phyloP scores from a whole-genome alignment of 2,113 vertebrate genomes.

The Apaloderma vittatum region DNA sequence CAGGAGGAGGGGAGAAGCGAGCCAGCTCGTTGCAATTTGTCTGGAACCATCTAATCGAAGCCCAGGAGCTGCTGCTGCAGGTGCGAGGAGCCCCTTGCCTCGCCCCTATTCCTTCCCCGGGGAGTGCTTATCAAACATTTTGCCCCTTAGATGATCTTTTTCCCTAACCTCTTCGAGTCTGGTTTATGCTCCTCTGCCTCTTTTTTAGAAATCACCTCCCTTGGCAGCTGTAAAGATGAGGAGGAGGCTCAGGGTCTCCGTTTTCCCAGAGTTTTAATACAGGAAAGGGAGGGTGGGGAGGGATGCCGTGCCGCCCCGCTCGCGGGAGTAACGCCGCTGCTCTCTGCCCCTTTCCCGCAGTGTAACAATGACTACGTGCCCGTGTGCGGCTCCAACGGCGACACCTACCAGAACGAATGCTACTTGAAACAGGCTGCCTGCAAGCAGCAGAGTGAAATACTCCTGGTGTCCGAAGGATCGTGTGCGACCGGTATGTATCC shows the following conservation, averaged over 20 bases:
- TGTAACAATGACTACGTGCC: slow-evolving; percentile 98
- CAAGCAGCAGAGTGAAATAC: slow-evolving; percentile 96
- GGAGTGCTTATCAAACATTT: not conserved
- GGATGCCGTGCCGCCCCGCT: not conserved
- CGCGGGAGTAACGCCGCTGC: not conserved
- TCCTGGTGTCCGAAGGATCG: slow-evolving; percentile 91
- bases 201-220: not conserved
- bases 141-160: not conserved
- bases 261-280: not conserved
- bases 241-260: not conserved
- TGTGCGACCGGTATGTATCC: slow-evolving; percentile 90
- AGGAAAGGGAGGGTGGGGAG: rapidly evolving
- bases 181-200: not conserved
- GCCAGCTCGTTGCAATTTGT: not conserved
- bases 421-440: slow-evolving; percentile 96
- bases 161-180: not conserved
- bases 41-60: not conserved
- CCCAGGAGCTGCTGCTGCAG: not conserved
- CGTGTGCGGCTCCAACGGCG: slow-evolving; percentile 97
- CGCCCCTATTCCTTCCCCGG: rapidly evolving
- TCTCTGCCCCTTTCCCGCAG: slow-evolving; percentile 70
- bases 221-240: not conserved
- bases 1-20: not conserved
- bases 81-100: not conserved
- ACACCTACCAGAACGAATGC: slow-evolving; percentile 98